phyloP scores from a whole-genome alignment of 2,797 vertebrate species.

The Allobates femoralis region DNA sequence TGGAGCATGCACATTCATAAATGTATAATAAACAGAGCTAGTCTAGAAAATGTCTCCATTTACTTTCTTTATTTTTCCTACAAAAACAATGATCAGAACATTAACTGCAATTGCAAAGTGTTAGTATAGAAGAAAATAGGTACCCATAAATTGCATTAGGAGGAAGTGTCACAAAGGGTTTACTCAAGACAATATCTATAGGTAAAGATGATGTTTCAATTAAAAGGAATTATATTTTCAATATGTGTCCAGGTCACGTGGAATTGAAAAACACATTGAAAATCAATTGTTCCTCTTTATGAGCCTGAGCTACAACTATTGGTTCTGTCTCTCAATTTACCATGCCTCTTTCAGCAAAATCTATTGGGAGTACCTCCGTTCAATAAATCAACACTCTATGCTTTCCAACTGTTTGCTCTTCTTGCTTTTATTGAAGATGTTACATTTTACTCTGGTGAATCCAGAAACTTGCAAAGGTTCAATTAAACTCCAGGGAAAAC shows the following conservation, averaged over 20 bases:
- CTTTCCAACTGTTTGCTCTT: constrained; percentile 33
- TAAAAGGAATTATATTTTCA: constrained; percentile 38
- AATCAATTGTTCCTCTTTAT: constrained; percentile 45
- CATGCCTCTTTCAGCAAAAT: constrained; percentile 20
- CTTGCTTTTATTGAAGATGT: constrained; percentile 29
- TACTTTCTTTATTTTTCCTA: neutral
- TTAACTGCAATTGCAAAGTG: neutral
- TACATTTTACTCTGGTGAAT: constrained; percentile 35
- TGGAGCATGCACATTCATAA: neutral
- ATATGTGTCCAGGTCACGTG: constrained; percentile 27
- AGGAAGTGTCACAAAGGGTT: neutral
- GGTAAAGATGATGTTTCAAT: constrained; percentile 26
- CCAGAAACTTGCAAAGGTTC: constrained; percentile 34
- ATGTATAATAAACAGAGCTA: neutral
- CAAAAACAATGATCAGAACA: neutral
- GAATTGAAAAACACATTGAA: constrained; percentile 24
- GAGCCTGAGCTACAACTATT: constrained; percentile 21
- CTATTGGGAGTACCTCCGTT: constrained; percentile 39
- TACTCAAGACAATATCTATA: constrained; percentile 6
- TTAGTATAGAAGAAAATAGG: neutral
- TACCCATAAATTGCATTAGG: neutral
- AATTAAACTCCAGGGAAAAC: constrained; percentile 28
- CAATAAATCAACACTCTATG: constrained; percentile 41
- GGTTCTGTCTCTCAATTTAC: constrained; percentile 42
- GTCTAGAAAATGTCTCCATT: neutral